Conservation (phyloP, 1,140 invertebrate genomes). For the Copidosoma floridanum region DNA sequence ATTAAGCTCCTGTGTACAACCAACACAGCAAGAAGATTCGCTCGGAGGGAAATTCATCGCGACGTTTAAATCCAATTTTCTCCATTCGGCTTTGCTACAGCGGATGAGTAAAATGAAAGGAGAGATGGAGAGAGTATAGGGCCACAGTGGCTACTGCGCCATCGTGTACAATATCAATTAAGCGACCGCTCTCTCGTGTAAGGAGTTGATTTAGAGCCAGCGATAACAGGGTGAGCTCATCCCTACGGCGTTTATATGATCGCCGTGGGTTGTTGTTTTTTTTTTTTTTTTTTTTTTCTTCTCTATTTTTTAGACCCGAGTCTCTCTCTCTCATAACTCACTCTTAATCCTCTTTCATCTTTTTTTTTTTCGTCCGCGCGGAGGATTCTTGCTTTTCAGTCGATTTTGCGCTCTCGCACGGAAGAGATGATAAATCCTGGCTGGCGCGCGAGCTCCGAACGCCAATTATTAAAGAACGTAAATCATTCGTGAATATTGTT, state of each 20-base stretch:
- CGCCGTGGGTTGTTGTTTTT: slow-evolving; percentile 18
- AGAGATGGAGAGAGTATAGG: too few species aligned
- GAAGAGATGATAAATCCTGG: slow-evolving; percentile 6
- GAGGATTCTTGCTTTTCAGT: neutral
- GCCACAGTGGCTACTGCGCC: too few species aligned
- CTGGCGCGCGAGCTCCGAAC: neutral
- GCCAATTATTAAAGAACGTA: slow-evolving; percentile 10
- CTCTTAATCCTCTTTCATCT: slow-evolving; percentile 7
- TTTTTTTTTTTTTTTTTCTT: too few species aligned
- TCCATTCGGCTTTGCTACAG: neutral
- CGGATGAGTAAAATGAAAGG: too few species aligned
- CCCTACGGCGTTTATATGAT: neutral
- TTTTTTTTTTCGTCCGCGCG: slow-evolving; percentile 1
- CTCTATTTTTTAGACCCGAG: too few species aligned
- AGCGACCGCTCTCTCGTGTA: neutral
- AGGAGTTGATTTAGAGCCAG: neutral
- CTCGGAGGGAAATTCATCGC: neutral
- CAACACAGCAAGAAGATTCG: too few species aligned
- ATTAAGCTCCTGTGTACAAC: too few species aligned
- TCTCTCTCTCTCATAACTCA: slow-evolving; percentile 4
- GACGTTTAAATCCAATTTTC: slow-evolving; percentile 1
- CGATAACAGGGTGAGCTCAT: slow-evolving; percentile 1
- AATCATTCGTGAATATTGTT: slow-evolving; percentile 1
- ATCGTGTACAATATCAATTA: neutral
- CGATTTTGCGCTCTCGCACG: neutral